phyloP scores from a whole-genome alignment of 2,113 vertebrate genomes.

The Nyctereutes procyonoides region DNA sequence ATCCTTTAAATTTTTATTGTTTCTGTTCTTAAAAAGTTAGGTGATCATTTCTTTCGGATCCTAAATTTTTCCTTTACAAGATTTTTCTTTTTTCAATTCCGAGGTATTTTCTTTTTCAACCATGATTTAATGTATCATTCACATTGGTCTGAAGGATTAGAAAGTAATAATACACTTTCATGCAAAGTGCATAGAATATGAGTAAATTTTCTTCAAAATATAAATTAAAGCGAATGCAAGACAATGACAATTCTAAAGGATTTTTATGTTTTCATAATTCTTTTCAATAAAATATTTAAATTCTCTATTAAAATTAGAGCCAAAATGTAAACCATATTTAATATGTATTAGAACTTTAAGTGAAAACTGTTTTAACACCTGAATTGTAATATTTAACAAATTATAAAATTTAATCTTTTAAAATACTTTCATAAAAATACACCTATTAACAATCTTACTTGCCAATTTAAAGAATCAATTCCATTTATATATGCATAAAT shows the following conservation, averaged over 20 bases:
- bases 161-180: not conserved
- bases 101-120: not conserved
- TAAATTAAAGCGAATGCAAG: constrained; percentile 3
- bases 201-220: not conserved
- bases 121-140: not conserved
- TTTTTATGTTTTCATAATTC: not conserved
- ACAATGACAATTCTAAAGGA: not conserved
- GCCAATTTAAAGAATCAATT: not conserved
- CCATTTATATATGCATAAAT: not conserved
- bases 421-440: constrained; percentile 7
- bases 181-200: not conserved
- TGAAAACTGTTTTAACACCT: constrained; percentile 27
- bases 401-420: not conserved
- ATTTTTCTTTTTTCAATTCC: not conserved
- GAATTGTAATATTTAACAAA: not conserved
- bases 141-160: not conserved
- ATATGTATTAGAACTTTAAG: not conserved
- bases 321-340: constrained; percentile 32
- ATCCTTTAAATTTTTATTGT: not conserved
- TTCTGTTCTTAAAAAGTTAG: constrained; percentile 11
- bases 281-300: constrained; percentile 20
- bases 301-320: not conserved
- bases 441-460: not conserved
- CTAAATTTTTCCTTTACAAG: not conserved
- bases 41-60: not conserved